Base-by-base conservation (phyloP, 2,888 invertebrate species). In the Aelia acuminata region DNA sequence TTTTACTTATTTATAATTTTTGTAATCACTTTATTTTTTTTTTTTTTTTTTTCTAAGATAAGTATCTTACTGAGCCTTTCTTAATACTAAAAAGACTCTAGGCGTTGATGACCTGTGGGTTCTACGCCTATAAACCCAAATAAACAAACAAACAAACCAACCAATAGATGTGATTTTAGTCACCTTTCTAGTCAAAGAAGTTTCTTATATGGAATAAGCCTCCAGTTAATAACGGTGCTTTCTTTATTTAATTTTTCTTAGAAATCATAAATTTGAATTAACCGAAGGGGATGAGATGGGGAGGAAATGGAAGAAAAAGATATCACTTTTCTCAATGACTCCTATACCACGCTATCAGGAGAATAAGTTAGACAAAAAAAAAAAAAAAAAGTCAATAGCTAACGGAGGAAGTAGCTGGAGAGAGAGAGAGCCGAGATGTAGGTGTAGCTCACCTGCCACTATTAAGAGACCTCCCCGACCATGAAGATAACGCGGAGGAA, bases 391-490 rank as follows among this genome's bases (percentile, higher is more conserved):
- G 13, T 26, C 26, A 15, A 57, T 20, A 70, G 31, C 18, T 70
- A 70, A 70, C 63, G 35, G 63, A 18, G 35, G 31, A 35, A 70
- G 63, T 70, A 26, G 57, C 63, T 35, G 26, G 13, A 57, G 57
- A 57, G 13, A 57, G 57, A 53, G 53, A 53, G n/a, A 22, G 8
- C 22, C 3, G 26, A 8, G 57, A 53, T 8, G 53, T 53, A 53
- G 53, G 57, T 15, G 63, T 70, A 70, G 63, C 63, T 70, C 26
- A 70, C 63, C 63, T 35, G 18, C 63, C 5, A 20, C 63, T 70
- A 70, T 70, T 80, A 80, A n/a, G 80, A 47, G 43, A 47, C n/a
- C 80, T 80, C 43, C 20, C 22, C 39, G 80, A n/a, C 80, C 22
- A 80, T 80, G 80, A 80, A 80, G 80, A 80, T 80, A 80, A 80